Conservation (phyloP, 1,140 invertebrate genomes). For the Drosophila orena region DNA sequence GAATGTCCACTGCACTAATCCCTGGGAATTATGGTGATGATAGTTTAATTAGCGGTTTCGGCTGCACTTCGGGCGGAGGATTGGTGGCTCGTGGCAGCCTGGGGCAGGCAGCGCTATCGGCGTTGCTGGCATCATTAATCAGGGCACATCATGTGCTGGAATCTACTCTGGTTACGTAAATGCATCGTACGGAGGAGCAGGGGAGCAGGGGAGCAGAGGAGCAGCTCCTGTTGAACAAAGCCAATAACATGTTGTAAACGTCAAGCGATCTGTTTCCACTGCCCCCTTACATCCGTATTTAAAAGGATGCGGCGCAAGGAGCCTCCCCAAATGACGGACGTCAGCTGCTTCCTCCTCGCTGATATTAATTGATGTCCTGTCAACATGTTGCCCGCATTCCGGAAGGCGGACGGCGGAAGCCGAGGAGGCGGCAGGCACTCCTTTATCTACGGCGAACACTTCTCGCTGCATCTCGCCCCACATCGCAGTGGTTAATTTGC, state of each 20-base stretch:
- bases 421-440: neutral
- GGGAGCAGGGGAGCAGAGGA: neutral
- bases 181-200: neutral
- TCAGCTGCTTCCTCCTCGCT: constrained; percentile 38
- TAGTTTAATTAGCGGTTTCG: constrained; percentile 45
- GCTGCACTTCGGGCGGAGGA: neutral
- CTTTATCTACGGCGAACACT: neutral
- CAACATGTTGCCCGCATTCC: constrained; percentile 15
- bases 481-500: constrained; percentile 35
- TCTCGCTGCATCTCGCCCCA: neutral
- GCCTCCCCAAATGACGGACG: constrained; percentile 37
- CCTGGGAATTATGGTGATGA: constrained; percentile 25
- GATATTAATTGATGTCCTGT: constrained; percentile 60
- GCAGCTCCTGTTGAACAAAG: constrained; percentile 52
- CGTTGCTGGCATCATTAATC: constrained; percentile 65
- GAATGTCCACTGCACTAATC: constrained; percentile 14
- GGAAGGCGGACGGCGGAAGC: too few relatives aligned
- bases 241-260: constrained; percentile 70
- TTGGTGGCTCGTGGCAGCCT: neutral
- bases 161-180: constrained; percentile 39
- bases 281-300: constrained; percentile 8
- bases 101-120: neutral
- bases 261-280: constrained; percentile 56
- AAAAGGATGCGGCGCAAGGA: constrained; percentile 32
- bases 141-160: constrained; percentile 14